A percentile compares a stretch with the other conserved stretches of the same genome.
These are phyloP conservation scores for Hydroisotoma schaefferi DNA, from an alignment of 2,888 invertebrate genomes.

Conservation along the genomic window DNA sequence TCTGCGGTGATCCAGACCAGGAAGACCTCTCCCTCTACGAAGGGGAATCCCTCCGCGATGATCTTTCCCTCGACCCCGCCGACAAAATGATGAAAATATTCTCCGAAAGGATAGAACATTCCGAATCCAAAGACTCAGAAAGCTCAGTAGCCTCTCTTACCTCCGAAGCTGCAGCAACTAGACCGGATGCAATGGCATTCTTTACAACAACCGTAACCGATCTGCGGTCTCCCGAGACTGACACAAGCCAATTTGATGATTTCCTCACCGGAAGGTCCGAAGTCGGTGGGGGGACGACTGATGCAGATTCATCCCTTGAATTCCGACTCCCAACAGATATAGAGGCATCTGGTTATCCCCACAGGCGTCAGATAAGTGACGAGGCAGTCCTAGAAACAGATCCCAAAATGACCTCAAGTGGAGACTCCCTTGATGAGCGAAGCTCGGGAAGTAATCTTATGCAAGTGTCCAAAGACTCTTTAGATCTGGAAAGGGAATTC, in stretches of 20 bases:
- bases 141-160: neutral
- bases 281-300: slow-evolving; percentile 36
- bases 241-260: slow-evolving; percentile 41
- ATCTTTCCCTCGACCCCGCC: neutral
- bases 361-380: no score
- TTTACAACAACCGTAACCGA: slow-evolving; percentile 46
- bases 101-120: slow-evolving; percentile 43
- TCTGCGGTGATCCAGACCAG: slow-evolving; percentile 23
- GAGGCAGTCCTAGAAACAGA: no score
- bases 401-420: slow-evolving; percentile 45
- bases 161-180: neutral
- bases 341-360: slow-evolving; percentile 27
- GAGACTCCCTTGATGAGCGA: slow-evolving; percentile 41
- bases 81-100: slow-evolving; percentile 46
- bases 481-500: slow-evolving; percentile 58
- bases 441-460: slow-evolving; percentile 52
- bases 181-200: slow-evolving; percentile 37
- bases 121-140: slow-evolving; percentile 31
- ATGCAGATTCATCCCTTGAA: slow-evolving; percentile 50
- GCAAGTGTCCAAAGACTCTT: slow-evolving; percentile 65
- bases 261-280: slow-evolving; percentile 32
- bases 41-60: neutral
- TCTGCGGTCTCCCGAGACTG: slow-evolving; percentile 42
- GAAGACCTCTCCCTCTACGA: slow-evolving; percentile 3
- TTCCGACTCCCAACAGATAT: slow-evolving; percentile 40